These are phyloP conservation scores for Simalia tracyae DNA, from an alignment of 2,797 vertebrate genomes.

Conservation along the genomic window DNA sequence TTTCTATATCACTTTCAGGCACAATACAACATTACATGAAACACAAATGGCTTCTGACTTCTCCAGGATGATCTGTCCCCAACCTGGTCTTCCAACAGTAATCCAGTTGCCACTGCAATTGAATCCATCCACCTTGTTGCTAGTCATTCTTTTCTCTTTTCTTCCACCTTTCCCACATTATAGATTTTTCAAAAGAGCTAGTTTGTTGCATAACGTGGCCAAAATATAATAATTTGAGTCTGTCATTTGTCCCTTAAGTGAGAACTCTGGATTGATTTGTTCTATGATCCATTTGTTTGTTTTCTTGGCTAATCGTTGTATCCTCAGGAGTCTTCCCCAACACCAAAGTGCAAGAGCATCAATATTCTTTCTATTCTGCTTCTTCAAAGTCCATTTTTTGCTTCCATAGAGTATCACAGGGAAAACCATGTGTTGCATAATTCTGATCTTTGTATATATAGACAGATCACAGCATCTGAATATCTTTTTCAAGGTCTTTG, in stretches of 20 bases:
- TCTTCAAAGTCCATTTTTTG: neutral
- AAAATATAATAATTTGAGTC: neutral
- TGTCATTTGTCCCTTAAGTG: neutral
- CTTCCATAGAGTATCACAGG: neutral
- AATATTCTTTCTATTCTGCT: neutral
- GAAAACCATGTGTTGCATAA: neutral
- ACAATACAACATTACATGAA: neutral
- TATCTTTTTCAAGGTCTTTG: neutral
- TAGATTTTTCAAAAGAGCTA: neutral
- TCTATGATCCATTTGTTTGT: neutral
- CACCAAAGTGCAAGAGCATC: neutral
- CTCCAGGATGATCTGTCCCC: neutral
- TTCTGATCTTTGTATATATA: neutral
- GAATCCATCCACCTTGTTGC: neutral
- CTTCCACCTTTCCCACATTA: neutral
- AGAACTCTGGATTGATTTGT: neutral
- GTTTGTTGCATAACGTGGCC: neutral
- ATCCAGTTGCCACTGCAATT: neutral
- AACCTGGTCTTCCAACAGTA: neutral
- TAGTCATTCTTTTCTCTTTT: neutral
- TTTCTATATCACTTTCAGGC: neutral
- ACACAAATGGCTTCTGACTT: neutral
- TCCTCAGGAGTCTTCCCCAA: neutral
- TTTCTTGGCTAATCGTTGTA: neutral
- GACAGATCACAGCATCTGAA: neutral